Evolutionary conservation across 2,888 invertebrate species (phyloP), one percentile per base, ranked within the genome.

Genomic region (Marronus borbonicus): DNA sequence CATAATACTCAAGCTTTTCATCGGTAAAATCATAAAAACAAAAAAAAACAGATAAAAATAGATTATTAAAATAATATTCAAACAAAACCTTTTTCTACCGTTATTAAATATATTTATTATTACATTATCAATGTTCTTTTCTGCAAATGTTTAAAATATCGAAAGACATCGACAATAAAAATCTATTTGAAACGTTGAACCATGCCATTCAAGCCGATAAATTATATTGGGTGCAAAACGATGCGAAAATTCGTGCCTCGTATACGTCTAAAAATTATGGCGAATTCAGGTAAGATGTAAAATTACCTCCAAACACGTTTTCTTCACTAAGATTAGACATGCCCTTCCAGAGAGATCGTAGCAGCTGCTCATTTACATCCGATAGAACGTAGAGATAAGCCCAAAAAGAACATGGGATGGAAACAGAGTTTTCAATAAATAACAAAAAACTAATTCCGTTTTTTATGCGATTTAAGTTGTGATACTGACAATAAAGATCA

Each of bases 161-260:
- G 17, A 75, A 75, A 49, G 28, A 17, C 17, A 49, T 75, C 50
- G 31, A 64, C 17, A 50, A 75, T 75, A 84, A 52, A 81, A 81
- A 85, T 77, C 81, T 88, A 52, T 86, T 84, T 79, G 80, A 83
- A 76, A 84, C 87, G 49, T 78, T 88, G 31, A 84, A 86, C 81
- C 79, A 83, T 24, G 84, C 85, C 17, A 83, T 88, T 49, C 92
- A 93, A 79, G 90, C 91, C n/a, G 97, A 97, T 80, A 91, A 93
- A 83, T 88, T 90, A 80, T 94, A 96, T 84, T 92, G 92, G 92
- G 87, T 93, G 75, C 92, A 94, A 81, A 96, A 96, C 85, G 93
- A 93, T 82, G 95, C 96, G 0, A 96, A 96, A 87, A 91, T 96
- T 75, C 91, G 94, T 84, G 96, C 96, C 0, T 91, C 95, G 62